Percentiles rank a stretch among this genome's conserved stretches.
Conservation (phyloP, 2,113 vertebrate species). For the Alaudala cheleensis region DNA sequence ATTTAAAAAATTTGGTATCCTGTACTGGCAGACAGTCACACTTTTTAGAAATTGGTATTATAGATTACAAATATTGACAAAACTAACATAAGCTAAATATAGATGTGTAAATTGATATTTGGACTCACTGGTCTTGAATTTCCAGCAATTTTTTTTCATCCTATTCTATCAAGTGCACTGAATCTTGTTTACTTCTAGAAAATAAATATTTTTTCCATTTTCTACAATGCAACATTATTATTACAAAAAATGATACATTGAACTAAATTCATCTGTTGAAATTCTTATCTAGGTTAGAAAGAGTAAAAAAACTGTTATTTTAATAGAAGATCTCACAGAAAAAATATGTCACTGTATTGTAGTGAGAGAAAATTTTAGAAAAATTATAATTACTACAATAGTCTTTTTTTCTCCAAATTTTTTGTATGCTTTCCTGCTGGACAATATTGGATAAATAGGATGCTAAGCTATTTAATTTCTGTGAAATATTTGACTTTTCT, state of each 20-base stretch:
- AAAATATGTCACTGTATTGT: not conserved
- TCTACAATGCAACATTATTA: not conserved
- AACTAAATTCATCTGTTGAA: not conserved
- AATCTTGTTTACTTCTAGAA: not conserved
- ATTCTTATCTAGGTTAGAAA: not conserved
- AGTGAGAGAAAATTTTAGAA: not conserved
- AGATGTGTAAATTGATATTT: not conserved
- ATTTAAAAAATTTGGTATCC: not conserved
- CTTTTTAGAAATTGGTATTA: not conserved
- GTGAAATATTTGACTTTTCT: not conserved
- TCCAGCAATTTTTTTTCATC: not conserved
- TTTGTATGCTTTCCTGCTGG: not conserved
- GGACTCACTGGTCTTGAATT: not conserved
- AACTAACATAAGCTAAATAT: not conserved
- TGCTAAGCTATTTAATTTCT: not conserved
- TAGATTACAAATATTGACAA: not conserved
- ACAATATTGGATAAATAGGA: not conserved
- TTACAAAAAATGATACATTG: not conserved
- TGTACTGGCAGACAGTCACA: not conserved
- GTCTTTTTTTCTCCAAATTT: not conserved
- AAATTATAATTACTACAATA: not conserved
- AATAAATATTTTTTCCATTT: not conserved
- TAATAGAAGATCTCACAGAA: not conserved
- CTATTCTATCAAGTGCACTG: not conserved
- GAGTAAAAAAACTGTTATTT: not conserved